phyloP scores from a whole-genome alignment of 2,113 vertebrate genomes.

The Heterotilapia buettikoferi region DNA sequence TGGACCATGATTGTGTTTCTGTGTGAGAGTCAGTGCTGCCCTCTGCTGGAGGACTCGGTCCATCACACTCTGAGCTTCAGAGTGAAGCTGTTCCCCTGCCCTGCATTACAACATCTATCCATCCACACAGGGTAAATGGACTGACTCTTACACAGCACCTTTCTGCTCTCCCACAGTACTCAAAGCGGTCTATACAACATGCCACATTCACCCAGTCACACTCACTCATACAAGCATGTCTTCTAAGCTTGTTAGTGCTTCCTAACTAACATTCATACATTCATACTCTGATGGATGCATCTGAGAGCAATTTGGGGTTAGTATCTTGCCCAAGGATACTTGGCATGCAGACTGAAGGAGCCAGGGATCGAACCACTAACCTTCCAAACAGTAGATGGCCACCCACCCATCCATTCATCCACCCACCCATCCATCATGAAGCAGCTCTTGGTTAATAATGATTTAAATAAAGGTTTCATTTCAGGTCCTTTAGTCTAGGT shows the following conservation, averaged over 20 bases:
- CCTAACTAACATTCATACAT: background rate
- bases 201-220: background rate
- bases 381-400: background rate
- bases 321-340: background rate
- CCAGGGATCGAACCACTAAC: background rate
- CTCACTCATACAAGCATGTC: background rate
- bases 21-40: background rate
- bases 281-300: background rate
- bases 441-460: background rate
- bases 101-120: background rate
- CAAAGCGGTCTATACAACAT: background rate
- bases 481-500: background rate
- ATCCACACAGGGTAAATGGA: background rate
- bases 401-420: accelerated
- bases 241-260: background rate
- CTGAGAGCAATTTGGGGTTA: background rate
- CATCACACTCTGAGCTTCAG: background rate
- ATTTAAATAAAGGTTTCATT: background rate
- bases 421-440: accelerated
- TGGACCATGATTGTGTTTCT: background rate
- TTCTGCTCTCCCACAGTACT: background rate
- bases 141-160: background rate
- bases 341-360: background rate
- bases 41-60: background rate
- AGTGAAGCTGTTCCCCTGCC: background rate